Evolutionary conservation across 1,140 invertebrate genomes (phyloP), one percentile per base, ranked within the genome.

Genomic region (Aphelenchoides fujianensis): DNA sequence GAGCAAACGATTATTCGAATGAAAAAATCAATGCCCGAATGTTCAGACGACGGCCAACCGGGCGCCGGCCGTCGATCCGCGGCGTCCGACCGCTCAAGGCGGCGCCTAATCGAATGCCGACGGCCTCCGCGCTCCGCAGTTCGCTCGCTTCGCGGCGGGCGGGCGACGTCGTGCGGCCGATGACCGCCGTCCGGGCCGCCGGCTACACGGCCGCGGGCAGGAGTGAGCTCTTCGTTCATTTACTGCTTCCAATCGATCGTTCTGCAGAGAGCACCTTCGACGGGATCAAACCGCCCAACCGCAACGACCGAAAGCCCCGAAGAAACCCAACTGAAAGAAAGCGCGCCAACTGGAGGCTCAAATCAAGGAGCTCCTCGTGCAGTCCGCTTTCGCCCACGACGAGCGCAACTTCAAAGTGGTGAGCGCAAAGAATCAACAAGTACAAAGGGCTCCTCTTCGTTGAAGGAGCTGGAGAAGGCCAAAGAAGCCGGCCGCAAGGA

Each of bases 401-500:
- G 86, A 86, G 62, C 89, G 89, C 73, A 89, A 92, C 69, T 85
- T 87, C 41, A 88, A 89, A 71, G 53, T 68, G 35, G 75, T 81
- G 23, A 53, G 27, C 70, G 3, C 32, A 9, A 41, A 12, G 3
- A 28, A 9, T 72, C 34, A 9, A 68, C 36, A 61, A 28, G n/a
- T 31, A 1, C 19, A n/a, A n/a, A n/a, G n/a, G 16, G 27, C 1
- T 36, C 31, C 68, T 37, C 54, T 48, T 48, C 31, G 30, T 59
- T 71, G 7, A 34, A 87, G 79, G 90, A 94, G 0, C 85, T 98
- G 34, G 91, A 94, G 63, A 92, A 94, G 85, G 95, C 95, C 0
- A 96, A 97, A 86, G 95, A 98, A 86, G 94, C 95, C 16, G 94
- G 92, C 0, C 89, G 92, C 5, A 91, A 96, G 84, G 95, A 98